These are phyloP conservation scores for Zaprionus nigranus DNA, from an alignment of 1,140 invertebrate species.

Conservation along the genomic window DNA sequence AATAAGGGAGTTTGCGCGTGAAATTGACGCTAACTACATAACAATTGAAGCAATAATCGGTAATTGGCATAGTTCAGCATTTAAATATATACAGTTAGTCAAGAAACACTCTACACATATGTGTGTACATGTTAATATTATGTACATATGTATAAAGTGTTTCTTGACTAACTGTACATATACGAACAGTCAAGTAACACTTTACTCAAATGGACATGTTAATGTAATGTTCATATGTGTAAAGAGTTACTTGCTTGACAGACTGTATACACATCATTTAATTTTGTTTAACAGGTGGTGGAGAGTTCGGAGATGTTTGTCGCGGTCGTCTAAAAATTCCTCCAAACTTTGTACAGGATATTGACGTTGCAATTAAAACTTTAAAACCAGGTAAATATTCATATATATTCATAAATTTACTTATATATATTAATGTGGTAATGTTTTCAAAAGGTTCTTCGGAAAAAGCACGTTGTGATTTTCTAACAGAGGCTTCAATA, in stretches of 20 bases:
- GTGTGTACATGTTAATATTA: no score
- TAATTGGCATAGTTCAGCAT: conserved; percentile 59
- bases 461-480: conserved; percentile 98
- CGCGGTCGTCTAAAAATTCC: conserved; percentile 95
- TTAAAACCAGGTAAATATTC: conserved; percentile 92
- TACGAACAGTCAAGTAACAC: no score
- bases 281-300: conserved; percentile 87
- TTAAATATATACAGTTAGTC: conserved; percentile 14
- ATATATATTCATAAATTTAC: background rate
- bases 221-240: no score
- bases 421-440: background rate
- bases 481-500: conserved; percentile 98
- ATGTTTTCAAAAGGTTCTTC: conserved; percentile 87
- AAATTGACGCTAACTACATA: conserved; percentile 98
- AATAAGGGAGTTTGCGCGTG: conserved; percentile 97
- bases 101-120: no score
- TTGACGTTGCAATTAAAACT: conserved; percentile 98
- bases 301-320: conserved; percentile 99
- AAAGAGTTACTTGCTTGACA: no score
- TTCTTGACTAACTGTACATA: no score
- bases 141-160: no score
- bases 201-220: no score
- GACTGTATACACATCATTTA: background rate
- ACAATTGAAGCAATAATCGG: conserved; percentile 99
- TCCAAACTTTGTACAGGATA: conserved; percentile 92